Percentiles rank a stretch among this genome's conserved stretches.
phyloP scores from a whole-genome alignment of 2,113 vertebrate genomes.

The Noturus placidus region DNA sequence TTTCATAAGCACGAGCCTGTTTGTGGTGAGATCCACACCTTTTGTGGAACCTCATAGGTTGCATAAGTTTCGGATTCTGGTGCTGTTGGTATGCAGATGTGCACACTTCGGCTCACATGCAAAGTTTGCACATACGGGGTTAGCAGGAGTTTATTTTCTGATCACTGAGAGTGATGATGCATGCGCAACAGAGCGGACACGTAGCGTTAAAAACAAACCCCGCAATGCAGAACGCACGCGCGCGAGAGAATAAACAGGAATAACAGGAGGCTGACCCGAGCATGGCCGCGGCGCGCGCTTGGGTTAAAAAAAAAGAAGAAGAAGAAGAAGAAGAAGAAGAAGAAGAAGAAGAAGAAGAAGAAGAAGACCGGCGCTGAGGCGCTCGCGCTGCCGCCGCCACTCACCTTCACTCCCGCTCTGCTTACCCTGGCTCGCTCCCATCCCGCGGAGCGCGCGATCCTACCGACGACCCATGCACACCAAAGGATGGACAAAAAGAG shows the following conservation, averaged over 20 bases:
- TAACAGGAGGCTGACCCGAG: slow-evolving; percentile 39
- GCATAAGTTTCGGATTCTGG: background rate
- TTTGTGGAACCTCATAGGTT: background rate
- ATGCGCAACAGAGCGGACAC: background rate
- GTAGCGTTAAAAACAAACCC: background rate
- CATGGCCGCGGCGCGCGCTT: slow-evolving; percentile 34
- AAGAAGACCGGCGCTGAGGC: background rate
- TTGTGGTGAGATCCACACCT: background rate
- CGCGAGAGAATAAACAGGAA: background rate
- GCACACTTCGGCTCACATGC: background rate
- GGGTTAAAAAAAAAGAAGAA: background rate
- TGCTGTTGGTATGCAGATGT: background rate
- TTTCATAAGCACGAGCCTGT: background rate
- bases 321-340: background rate
- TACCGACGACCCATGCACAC: slow-evolving; percentile 54
- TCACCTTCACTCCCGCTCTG: slow-evolving; percentile 88
- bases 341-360: background rate
- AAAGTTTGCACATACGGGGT: background rate
- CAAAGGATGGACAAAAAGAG: slow-evolving; percentile 1
- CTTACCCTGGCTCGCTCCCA: slow-evolving; percentile 89
- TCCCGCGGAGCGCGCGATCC: slow-evolving; percentile 80
- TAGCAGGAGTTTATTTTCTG: background rate
- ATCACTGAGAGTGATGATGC: background rate
- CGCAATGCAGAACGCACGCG: background rate
- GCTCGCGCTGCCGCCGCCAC: slow-evolving; percentile 51